These are phyloP conservation scores for Phorcus lineatus DNA, from an alignment of 2,888 invertebrate species.

Conservation along the genomic window DNA sequence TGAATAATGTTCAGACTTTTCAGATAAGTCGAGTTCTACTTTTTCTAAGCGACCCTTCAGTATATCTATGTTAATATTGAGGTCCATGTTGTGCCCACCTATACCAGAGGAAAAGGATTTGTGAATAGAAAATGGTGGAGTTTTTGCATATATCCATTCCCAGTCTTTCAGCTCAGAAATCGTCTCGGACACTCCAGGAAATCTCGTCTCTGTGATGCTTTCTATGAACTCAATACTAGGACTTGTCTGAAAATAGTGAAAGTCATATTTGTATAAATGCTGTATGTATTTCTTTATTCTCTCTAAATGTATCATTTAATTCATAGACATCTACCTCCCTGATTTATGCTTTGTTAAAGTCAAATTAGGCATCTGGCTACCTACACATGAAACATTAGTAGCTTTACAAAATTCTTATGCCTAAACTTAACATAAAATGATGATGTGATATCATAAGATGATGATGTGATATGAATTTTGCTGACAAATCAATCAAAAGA, in stretches of 20 bases:
- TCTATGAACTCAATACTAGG: constrained; percentile 38
- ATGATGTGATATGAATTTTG: too few species aligned
- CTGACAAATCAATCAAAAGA: too few species aligned
- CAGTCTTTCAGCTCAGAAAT: constrained; percentile 47
- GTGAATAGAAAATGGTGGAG: constrained; percentile 56
- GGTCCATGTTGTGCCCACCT: constrained; percentile 8
- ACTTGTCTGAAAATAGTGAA: constrained; percentile 31
- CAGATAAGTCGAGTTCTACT: background rate
- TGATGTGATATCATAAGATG: too few species aligned
- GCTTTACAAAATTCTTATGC: too few species aligned
- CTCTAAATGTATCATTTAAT: too few species aligned
- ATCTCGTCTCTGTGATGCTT: constrained; percentile 45
- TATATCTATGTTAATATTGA: constrained; percentile 41
- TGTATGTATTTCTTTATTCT: background rate
- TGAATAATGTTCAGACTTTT: too few species aligned
- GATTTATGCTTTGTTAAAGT: too few species aligned
- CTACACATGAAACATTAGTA: too few species aligned
- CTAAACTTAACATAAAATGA: too few species aligned
- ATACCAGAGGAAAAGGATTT: background rate
- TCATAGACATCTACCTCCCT: too few species aligned
- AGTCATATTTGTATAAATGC: background rate
- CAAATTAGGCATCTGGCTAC: too few species aligned
- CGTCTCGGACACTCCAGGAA: constrained; percentile 54
- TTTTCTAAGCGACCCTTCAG: constrained; percentile 45
- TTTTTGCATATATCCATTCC: constrained; percentile 65